phyloP scores from a whole-genome alignment of 2,797 vertebrate species.

The Kryptolebias ocellatus region DNA sequence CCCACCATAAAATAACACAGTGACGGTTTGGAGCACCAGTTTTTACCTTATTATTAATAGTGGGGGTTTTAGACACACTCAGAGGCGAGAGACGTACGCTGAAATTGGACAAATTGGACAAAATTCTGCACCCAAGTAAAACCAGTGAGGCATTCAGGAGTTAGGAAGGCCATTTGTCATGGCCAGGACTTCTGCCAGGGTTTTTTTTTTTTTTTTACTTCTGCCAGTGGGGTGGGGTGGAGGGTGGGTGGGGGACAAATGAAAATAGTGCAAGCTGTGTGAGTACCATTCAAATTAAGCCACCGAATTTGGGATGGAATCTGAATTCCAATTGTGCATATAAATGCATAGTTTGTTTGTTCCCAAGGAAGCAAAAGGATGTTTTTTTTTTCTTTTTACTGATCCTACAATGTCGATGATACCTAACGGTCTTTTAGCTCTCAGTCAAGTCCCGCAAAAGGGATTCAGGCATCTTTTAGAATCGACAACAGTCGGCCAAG shows the following conservation, averaged over 20 bases:
- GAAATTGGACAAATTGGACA: constrained; percentile 56
- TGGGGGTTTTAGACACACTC: constrained; percentile 23
- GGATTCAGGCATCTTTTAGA: constrained; percentile 40
- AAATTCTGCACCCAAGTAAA: constrained; percentile 39
- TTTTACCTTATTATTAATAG: constrained; percentile 71
- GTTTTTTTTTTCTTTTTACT: not conserved
- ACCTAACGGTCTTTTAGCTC: no score
- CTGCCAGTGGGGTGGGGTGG: no score
- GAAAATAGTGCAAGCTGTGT: constrained; percentile 36
- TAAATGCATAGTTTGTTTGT: constrained; percentile 36
- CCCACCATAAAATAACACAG: constrained; percentile 53
- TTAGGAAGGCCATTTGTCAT: constrained; percentile 62
- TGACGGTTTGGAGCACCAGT: constrained; percentile 53
- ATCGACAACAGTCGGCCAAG: constrained; percentile 45
- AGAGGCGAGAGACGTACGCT: constrained; percentile 16
- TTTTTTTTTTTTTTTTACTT: constrained; percentile 1
- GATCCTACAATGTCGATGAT: not conserved
- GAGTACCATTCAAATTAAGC: constrained; percentile 37
- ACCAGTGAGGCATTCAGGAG: constrained; percentile 42
- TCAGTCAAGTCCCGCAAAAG: constrained; percentile 40
- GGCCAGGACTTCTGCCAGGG: constrained; percentile 39
- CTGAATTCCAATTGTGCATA: constrained; percentile 27
- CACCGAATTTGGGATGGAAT: constrained; percentile 25
- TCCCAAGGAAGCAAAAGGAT: constrained; percentile 22
- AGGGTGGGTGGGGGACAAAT: constrained; percentile 14